A percentile compares a stretch with the other conserved stretches of the same genome.
Evolutionary conservation across 2,113 vertebrate species (phyloP).

Genomic region (Rana temporaria): DNA sequence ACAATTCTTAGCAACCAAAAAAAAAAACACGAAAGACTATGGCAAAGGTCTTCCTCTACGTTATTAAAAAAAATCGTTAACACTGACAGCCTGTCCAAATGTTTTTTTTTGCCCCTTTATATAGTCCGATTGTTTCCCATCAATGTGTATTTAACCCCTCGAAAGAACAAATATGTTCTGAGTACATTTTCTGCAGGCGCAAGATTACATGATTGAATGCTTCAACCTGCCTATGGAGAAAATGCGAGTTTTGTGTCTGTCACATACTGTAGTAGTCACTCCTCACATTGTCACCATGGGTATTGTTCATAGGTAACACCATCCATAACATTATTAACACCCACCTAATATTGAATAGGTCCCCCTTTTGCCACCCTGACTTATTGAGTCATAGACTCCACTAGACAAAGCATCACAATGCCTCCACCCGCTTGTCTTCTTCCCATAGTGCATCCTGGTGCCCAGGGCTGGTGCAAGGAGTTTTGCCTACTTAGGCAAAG

Average conservation of each 20-base stretch:
- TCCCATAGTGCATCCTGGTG: no score
- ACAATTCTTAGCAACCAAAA: constrained; percentile 12
- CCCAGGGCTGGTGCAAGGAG: no score
- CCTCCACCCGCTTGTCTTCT: no score
- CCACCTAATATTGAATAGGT: no score
- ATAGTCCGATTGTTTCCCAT: constrained; percentile 2
- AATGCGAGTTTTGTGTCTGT: constrained; percentile 4
- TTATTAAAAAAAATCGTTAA: constrained; percentile 16
- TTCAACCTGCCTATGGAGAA: background rate
- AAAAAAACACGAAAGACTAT: constrained; percentile 6
- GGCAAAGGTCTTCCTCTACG: background rate
- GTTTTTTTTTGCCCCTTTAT: background rate
- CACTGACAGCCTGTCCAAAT: background rate
- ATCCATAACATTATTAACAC: no score
- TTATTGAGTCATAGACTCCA: no score
- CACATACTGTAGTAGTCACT: constrained; percentile 25
- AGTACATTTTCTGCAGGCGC: background rate
- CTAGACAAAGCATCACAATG: no score
- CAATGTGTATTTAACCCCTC: background rate
- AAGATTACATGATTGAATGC: background rate
- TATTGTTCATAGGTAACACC: background rate
- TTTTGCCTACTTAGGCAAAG: no score
- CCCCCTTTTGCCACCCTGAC: no score
- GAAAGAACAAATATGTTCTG: background rate
- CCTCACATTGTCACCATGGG: background rate